Evolutionary conservation across 2,797 vertebrate genomes (phyloP), one percentile per base, ranked within the genome.

Genomic region (Siniperca undulata): DNA sequence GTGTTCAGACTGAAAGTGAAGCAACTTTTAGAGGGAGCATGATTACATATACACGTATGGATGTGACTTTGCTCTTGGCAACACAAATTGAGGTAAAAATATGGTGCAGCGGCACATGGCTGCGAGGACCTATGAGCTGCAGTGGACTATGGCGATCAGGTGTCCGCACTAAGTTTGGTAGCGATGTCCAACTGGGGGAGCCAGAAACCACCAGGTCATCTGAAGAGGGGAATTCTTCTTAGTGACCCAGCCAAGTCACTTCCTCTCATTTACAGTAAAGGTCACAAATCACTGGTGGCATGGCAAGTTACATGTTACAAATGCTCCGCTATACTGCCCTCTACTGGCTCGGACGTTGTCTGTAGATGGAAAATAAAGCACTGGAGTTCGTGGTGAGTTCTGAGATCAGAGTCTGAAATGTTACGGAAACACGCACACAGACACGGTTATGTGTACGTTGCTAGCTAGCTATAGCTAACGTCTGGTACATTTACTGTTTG

Each of bases 151-250:
- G 86, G n/a, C 73, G 89, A 89, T 74, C 42, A 40, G 87, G 88
- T 86, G 88, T 92, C 85, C 85, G 75, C 87, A 40, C 84, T 89
- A 84, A 90, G 88, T 22, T 88, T 85, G 89, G 90, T 69, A 92
- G 92, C 93, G 84, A 92, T 90, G 91, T 91, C 85, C 74, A 89
- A 83, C 86, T 73, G 62, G 84, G 91, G 87, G 88, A 94, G 92
- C 92, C 12, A 83, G 77, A 90, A 88, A 75, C 77, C 85, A 91
- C 86, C 77, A 94, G 92, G 92, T 92, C 86, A 78, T 3, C 92
- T 89, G 91, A 93, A 67, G 86, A 93, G 93, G 88, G 92, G 94
- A 22, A 52, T 22, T 52, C 50, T 16, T 16, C 13, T 46, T 16
- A 46, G 13, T 44, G 42, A 12, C 19, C 17, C 48, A 20, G 48